A percentile compares a stretch with the other conserved stretches of the same genome.
Evolutionary conservation across 2,113 vertebrate species (phyloP).

Genomic region (Cepphus grylle): DNA sequence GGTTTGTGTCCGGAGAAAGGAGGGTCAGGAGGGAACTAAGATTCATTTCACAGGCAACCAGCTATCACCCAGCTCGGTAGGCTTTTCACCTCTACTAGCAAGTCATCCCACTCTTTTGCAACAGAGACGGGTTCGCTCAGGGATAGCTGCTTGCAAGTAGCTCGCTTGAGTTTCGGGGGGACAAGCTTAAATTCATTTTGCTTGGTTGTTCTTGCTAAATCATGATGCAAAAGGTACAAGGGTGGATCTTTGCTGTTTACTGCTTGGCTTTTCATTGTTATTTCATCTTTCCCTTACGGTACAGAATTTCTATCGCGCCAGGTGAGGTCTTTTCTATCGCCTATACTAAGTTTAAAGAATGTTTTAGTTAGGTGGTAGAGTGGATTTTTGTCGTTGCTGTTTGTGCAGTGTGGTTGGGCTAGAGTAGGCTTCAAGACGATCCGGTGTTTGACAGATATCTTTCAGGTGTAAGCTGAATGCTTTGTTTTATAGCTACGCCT

Average conservation of each 20-base stretch:
- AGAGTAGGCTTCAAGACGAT: not conserved
- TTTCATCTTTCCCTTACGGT: not conserved
- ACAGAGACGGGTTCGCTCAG: not conserved
- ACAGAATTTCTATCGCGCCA: accelerated
- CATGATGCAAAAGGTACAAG: not conserved
- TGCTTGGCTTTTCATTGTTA: not conserved
- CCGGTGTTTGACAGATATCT: not conserved
- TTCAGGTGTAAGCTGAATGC: not conserved
- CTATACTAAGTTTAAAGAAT: not conserved
- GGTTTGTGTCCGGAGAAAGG: too few relatives aligned
- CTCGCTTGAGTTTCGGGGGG: not conserved
- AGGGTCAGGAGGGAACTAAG: too few relatives aligned
- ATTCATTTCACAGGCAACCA: not conserved
- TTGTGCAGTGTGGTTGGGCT: too few relatives aligned
- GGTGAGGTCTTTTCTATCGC: accelerated
- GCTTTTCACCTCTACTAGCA: not conserved
- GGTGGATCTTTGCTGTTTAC: not conserved
- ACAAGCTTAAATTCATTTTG: not conserved
- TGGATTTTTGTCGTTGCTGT: not conserved
- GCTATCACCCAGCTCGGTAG: not conserved
- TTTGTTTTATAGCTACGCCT: not conserved
- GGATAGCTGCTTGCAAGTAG: not conserved
- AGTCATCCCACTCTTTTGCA: not conserved
- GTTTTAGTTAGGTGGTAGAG: too few relatives aligned
- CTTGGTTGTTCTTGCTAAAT: not conserved